Conservation (phyloP, 2,888 invertebrate species). For the Octodonta nipae region DNA sequence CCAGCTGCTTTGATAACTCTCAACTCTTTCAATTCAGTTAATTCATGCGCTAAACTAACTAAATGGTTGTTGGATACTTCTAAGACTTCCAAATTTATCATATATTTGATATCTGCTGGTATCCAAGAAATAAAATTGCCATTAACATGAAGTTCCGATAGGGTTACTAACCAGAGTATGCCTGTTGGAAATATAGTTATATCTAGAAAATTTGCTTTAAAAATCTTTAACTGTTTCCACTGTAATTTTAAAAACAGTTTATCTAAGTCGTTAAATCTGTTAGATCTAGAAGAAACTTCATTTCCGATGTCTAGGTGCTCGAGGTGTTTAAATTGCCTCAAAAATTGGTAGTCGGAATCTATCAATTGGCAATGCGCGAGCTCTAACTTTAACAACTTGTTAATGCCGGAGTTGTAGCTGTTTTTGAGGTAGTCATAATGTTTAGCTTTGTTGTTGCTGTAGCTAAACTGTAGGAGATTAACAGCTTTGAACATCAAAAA, state of each 20-base stretch:
- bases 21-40: conserved; percentile 11
- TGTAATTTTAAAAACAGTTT: conserved; percentile 17
- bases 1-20: conserved; percentile 12
- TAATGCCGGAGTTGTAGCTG: conserved; percentile 10
- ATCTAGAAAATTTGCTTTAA: conserved; percentile 15
- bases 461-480: conserved; percentile 17
- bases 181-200: conserved; percentile 19
- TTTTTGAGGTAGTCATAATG: conserved; percentile 15
- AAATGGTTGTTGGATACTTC: conserved; percentile 18
- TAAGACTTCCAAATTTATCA: conserved; percentile 19
- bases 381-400: conserved; percentile 15
- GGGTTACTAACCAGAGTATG: conserved; percentile 16
- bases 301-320: conserved; percentile 22
- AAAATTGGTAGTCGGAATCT: conserved; percentile 15
- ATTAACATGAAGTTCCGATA: conserved; percentile 17
- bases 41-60: conserved; percentile 13
- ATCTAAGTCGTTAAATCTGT: conserved; percentile 16
- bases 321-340: conserved; percentile 15
- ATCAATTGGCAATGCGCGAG: conserved; percentile 15
- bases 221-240: conserved; percentile 16
- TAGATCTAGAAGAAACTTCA: conserved; percentile 7
- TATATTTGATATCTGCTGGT: conserved; percentile 16
- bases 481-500: conserved; percentile 15
- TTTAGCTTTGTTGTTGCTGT: conserved; percentile 18
- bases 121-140: conserved; percentile 20